phyloP scores from a whole-genome alignment of 1,140 invertebrate species.

The Euwallacea similis region DNA sequence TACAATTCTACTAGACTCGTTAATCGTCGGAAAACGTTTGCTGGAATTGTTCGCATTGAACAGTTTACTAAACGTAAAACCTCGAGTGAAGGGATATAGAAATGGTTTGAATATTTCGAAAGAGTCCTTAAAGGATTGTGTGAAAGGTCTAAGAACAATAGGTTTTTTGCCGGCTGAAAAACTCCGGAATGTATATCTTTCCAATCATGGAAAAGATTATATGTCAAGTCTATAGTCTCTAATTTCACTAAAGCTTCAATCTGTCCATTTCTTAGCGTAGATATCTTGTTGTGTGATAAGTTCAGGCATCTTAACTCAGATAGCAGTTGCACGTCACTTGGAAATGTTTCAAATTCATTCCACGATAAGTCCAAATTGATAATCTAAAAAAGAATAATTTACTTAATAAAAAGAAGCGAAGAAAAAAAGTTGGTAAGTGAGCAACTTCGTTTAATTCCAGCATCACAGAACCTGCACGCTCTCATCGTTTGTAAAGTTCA shows the following conservation, averaged over 20 bases:
- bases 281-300: constrained; percentile 59
- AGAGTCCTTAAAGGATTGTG: constrained; percentile 53
- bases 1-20: constrained; percentile 57
- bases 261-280: constrained; percentile 55
- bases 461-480: background rate
- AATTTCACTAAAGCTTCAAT: constrained; percentile 58
- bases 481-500: background rate
- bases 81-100: constrained; percentile 37
- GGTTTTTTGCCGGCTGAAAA: constrained; percentile 44
- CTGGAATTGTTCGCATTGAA: constrained; percentile 57
- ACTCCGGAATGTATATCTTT: constrained; percentile 50
- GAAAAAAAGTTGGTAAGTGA: too few relatives aligned
- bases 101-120: constrained; percentile 36
- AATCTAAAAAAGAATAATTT: constrained; percentile 52
- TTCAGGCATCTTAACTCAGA: constrained; percentile 58
- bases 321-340: constrained; percentile 53
- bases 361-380: constrained; percentile 43
- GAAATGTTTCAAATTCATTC: constrained; percentile 57
- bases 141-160: constrained; percentile 60
- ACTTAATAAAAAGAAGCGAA: background rate
- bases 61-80: constrained; percentile 50
- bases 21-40: constrained; percentile 58
- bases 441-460: background rate
- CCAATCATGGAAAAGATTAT: constrained; percentile 60
- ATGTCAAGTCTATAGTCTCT: constrained; percentile 58